Conservation (phyloP, 2,888 invertebrate genomes). For the Drosophila stalkeri region DNA sequence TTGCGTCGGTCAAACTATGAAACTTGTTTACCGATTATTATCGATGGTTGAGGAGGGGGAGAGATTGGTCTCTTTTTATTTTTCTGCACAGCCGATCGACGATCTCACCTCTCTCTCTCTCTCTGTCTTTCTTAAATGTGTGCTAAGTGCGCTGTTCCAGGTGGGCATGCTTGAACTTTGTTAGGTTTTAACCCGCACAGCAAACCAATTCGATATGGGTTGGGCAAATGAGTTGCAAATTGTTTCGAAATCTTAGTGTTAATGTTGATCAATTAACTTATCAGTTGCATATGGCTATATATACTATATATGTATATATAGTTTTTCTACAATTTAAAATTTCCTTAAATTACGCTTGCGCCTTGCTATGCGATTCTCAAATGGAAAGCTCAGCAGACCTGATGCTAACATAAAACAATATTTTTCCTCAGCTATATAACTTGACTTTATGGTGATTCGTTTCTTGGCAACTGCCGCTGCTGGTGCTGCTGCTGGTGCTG, state of each 20-base stretch:
- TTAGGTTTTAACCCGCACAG: conserved; percentile 19
- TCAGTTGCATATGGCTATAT: neutral
- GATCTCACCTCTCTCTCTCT: conserved; percentile 38
- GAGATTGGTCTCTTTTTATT: conserved; percentile 48
- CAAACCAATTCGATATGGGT: conserved; percentile 43
- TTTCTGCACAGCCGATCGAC: conserved; percentile 40
- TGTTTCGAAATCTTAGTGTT: conserved; percentile 61
- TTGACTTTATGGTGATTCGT: conserved; percentile 51
- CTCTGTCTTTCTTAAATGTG: conserved; percentile 31
- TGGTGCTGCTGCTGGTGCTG: neutral
- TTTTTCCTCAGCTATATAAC: conserved; percentile 27
- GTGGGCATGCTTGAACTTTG: conserved; percentile 61
- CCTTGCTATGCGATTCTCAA: conserved; percentile 20
- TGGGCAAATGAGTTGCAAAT: conserved; percentile 58
- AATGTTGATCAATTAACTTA: conserved; percentile 32
- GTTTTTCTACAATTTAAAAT: neutral
- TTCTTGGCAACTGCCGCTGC: conserved; percentile 6
- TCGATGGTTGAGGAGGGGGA: conserved; percentile 53
- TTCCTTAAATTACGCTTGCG: neutral
- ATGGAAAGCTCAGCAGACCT: neutral
- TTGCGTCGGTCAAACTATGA: conserved; percentile 51
- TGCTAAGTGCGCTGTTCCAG: conserved; percentile 59
- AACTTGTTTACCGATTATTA: conserved; percentile 76
- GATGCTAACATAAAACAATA: conserved; percentile 27
- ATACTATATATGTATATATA: neutral